phyloP scores from a whole-genome alignment of 2,797 vertebrate genomes.

The Mallotus villosus region DNA sequence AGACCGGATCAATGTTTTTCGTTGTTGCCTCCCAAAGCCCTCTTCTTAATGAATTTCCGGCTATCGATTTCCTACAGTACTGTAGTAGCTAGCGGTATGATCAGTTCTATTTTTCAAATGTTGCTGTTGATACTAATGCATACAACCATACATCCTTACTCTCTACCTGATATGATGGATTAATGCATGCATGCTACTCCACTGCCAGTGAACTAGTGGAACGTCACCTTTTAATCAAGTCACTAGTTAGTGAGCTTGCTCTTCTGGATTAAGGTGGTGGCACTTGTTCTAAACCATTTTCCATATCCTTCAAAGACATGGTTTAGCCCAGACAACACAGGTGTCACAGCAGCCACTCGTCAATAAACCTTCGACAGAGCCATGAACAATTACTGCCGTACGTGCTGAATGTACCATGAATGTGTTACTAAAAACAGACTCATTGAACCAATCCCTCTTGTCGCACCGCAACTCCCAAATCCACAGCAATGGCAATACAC shows the following conservation, averaged over 20 bases:
- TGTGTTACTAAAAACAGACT: conserved; percentile 55
- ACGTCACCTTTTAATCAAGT: not conserved
- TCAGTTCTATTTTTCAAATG: not conserved
- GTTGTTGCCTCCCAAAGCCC: not conserved
- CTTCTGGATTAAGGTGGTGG: conserved; percentile 23
- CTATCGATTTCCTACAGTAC: not conserved
- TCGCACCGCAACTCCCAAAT: conserved; percentile 40
- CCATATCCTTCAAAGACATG: conserved; percentile 28
- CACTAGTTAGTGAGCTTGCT: conserved; percentile 31
- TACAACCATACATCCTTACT: not conserved
- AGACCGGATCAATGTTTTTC: not conserved
- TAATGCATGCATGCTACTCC: not conserved
- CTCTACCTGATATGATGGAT: not conserved
- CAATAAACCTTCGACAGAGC: conserved; percentile 42
- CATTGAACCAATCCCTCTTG: conserved; percentile 36
- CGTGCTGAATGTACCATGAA: conserved; percentile 38
- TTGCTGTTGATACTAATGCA: not conserved
- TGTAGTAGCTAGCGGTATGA: not conserved
- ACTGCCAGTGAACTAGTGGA: not conserved
- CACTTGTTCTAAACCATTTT: conserved; percentile 48
- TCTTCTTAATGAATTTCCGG: not conserved
- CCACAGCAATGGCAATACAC: conserved; percentile 43
- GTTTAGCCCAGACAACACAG: conserved; percentile 11
- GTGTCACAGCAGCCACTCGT: conserved; percentile 34
- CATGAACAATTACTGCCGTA: conserved; percentile 60